Base-by-base conservation (phyloP, 1,140 invertebrate genomes). In the Drosophila triauraria region DNA sequence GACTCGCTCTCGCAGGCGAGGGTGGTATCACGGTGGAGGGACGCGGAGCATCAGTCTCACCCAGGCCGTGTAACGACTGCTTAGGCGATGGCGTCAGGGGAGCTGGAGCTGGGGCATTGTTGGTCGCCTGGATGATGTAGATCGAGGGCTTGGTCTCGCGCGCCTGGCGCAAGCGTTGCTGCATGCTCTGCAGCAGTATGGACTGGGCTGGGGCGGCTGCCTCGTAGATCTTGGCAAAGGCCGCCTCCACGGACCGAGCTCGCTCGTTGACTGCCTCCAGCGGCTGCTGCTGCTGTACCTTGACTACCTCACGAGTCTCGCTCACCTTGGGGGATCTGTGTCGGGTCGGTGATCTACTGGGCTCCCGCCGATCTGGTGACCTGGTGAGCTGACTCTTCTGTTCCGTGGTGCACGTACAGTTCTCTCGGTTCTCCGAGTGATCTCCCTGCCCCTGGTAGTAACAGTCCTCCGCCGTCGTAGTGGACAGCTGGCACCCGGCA, bases 71-170 rank as follows among this genome's bases (percentile, higher is more conserved):
- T 10, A 23, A 15, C 2, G 61, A 6, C 15, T 51, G 57, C 32
- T 25, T 30, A 23, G 43, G 42, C 12, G 27, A 17, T 32, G 56
- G 27, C 1, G 42, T 6, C 7, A 13, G 35, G 5, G 15, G 43
- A n/a, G 43, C 6, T 4, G 20, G 20, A 20, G 27, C 12, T 10
- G 46, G 38, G 13, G 57, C 62, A 62, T 90, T 78, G 23, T 75
- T 75, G 30, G 83, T 51, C 0, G 91, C 51, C 71, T 92, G 56
- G 9, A 92, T 86, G 43, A 92, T 92, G 51, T 80, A 92, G 17
- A 92, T 92, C 30, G 82, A 82, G 1, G 91, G 91, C 56, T 92
- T 87, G 2, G 80, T 58, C 56, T 91, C 80, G 20, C 91, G 91
- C 23, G 91, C 78, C 54, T 80, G 70, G 17, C 81, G 80, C 61